These are phyloP conservation scores for Macropodus opercularis DNA, from an alignment of 2,797 vertebrate genomes.

Conservation along the genomic window DNA sequence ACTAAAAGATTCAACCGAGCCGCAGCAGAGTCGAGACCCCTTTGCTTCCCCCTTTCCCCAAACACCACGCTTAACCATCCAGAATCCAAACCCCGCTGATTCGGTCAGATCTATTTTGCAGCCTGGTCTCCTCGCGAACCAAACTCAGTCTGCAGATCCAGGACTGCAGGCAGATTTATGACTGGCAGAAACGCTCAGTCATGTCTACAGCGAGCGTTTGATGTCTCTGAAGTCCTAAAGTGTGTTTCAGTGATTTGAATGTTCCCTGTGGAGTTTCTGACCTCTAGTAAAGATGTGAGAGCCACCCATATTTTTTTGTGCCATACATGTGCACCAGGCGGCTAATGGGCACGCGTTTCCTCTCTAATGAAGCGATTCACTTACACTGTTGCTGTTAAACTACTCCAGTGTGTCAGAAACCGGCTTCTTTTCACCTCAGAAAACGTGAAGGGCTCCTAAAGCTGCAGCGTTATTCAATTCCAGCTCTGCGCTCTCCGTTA, in stretches of 20 bases:
- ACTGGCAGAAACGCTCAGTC: conserved; percentile 48
- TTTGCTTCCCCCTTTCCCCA: not conserved
- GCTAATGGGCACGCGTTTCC: not conserved
- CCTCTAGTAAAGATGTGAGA: conserved; percentile 1
- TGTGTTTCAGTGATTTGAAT: conserved; percentile 47
- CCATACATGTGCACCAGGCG: conserved; percentile 2
- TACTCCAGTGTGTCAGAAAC: not conserved
- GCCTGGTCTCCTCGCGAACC: conserved; percentile 24
- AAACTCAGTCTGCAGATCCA: conserved; percentile 25
- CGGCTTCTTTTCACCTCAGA: conserved; percentile 2
- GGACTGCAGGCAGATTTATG: conserved; percentile 45
- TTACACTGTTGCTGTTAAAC: not conserved
- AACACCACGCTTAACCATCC: conserved; percentile 3
- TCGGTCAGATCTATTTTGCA: not conserved
- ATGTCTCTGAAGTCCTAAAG: conserved; percentile 39
- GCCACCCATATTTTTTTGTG: not conserved
- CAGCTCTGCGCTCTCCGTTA: conserved; percentile 3
- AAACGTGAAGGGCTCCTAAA: conserved; percentile 10
- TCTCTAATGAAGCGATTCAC: not conserved
- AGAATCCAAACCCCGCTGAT: conserved; percentile 1
- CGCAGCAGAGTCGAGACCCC: not conserved
- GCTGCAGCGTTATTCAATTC: conserved; percentile 14
- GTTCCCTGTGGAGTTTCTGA: conserved; percentile 21
- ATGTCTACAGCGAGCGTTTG: conserved; percentile 51
- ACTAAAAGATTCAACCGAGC: not conserved